Conservation (phyloP, 1,140 invertebrate genomes). For the Alviniconcha marisindica region DNA sequence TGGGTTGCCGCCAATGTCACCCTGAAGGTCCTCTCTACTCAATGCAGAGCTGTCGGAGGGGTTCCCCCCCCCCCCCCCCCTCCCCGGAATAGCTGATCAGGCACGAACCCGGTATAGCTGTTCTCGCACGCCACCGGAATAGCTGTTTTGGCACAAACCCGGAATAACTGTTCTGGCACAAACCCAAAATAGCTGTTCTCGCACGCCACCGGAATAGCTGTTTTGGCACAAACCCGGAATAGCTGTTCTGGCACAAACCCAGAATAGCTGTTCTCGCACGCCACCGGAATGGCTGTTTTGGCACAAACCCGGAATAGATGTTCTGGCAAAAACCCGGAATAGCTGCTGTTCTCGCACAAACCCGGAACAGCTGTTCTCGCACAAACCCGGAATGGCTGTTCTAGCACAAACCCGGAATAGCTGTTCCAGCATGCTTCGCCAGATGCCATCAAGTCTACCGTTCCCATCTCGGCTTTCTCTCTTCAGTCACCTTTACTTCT, state of each 20-base stretch:
- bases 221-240: no score
- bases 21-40: no score
- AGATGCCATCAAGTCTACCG: background rate
- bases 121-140: no score
- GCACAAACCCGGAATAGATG: background rate
- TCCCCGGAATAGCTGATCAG: no score
- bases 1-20: no score
- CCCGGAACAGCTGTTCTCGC: background rate
- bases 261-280: background rate
- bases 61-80: no score
- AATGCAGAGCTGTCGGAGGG: no score
- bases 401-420: background rate
- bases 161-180: no score
- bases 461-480: background rate
- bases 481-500: background rate
- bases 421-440: background rate
- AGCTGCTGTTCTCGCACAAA: background rate
- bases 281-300: background rate
- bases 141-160: no score
- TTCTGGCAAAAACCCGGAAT: background rate
- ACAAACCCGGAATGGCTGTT: background rate
- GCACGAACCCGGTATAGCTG: no score
- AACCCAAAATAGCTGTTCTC: no score
- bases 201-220: no score
- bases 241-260: background rate